Conservation (phyloP, 2,888 invertebrate genomes). For the Dorcus hopei region DNA sequence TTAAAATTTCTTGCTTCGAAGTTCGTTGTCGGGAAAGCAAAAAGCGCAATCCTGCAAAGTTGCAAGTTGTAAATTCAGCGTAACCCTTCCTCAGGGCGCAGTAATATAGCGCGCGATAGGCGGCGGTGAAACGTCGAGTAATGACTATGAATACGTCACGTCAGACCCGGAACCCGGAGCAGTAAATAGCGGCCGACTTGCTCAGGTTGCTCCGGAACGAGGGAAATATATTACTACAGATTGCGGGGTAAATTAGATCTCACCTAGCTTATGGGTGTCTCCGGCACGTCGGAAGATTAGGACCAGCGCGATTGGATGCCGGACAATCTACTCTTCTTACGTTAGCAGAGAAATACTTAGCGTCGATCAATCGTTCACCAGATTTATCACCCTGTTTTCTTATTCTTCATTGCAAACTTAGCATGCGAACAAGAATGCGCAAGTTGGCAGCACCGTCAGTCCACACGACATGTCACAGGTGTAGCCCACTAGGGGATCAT, state of each 20-base stretch:
- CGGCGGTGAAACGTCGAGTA: constrained; percentile 46
- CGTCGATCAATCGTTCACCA: not conserved
- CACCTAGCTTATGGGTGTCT: constrained; percentile 36
- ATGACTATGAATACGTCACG: constrained; percentile 48
- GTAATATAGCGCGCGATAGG: constrained; percentile 37
- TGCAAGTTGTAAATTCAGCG: constrained; percentile 43
- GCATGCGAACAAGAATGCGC: not conserved
- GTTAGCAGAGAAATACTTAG: not conserved
- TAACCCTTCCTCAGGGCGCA: constrained; percentile 41
- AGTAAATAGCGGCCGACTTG: constrained; percentile 40
- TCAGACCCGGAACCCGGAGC: constrained; percentile 42
- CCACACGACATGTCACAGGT: constrained; percentile 30
- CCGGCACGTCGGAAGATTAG: constrained; percentile 29
- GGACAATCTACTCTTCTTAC: constrained; percentile 1
- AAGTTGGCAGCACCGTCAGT: not conserved
- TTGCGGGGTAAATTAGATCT: constrained; percentile 43
- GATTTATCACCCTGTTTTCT: not conserved
- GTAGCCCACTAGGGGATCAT: constrained; percentile 28
- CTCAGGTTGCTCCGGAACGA: constrained; percentile 22
- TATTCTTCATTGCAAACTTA: not conserved
- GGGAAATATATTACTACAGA: constrained; percentile 38
- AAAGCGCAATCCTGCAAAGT: constrained; percentile 43
- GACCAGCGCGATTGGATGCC: constrained; percentile 22
- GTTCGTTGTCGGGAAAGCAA: constrained; percentile 25
- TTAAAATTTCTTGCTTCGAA: constrained; percentile 35